These are phyloP conservation scores for Schizaphis graminum DNA, from an alignment of 2,888 invertebrate species.

Conservation along the genomic window DNA sequence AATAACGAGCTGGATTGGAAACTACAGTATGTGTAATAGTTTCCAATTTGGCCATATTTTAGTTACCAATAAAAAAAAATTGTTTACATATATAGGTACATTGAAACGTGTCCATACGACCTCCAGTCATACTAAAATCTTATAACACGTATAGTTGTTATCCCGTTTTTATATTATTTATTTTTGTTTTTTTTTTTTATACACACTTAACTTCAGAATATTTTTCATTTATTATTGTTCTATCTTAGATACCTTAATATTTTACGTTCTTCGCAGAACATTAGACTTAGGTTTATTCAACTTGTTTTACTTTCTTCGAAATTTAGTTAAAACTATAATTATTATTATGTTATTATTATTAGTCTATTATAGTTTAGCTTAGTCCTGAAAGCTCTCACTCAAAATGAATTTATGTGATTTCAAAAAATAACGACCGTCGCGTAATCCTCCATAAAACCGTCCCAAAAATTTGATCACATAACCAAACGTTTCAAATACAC, in stretches of 20 bases:
- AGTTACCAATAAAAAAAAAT: constrained; percentile 3
- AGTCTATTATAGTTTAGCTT: constrained; percentile 51
- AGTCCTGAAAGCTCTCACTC: constrained; percentile 62
- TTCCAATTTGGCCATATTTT: neutral
- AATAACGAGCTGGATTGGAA: constrained; percentile 8
- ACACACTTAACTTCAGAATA: neutral
- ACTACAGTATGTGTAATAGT: constrained; percentile 11
- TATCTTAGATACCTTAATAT: constrained; percentile 28
- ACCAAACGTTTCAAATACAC: constrained; percentile 47
- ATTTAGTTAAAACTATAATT: constrained; percentile 47
- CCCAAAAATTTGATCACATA: neutral
- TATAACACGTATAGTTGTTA: constrained; percentile 39
- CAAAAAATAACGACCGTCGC: constrained; percentile 15
- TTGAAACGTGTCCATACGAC: constrained; percentile 60
- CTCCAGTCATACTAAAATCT: constrained; percentile 1
- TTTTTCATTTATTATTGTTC: neutral
- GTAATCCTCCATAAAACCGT: neutral
- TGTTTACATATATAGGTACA: constrained; percentile 23
- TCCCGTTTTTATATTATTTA: neutral
- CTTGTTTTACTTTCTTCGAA: constrained; percentile 25
- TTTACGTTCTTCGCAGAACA: constrained; percentile 37
- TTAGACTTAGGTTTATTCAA: constrained; percentile 47
- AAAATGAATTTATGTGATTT: neutral
- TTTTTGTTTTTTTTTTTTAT: neutral
- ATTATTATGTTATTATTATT: constrained; percentile 6